Evolutionary conservation across 1,140 invertebrate genomes (phyloP).

Genomic region (Pollicipes pollicipes): DNA sequence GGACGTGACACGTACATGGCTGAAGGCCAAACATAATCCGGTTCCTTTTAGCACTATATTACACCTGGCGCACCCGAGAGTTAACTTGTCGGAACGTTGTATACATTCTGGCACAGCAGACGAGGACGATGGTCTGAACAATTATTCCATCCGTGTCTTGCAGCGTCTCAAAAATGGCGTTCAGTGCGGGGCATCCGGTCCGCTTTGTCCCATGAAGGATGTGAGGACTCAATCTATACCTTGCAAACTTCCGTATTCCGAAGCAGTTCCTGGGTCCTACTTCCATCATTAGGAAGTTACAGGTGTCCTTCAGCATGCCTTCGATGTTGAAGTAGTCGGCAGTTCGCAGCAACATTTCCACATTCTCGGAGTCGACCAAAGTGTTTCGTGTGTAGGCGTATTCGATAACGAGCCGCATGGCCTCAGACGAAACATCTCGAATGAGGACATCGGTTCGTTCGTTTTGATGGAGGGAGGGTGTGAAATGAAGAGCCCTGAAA

Average conservation of each 20-base stretch:
- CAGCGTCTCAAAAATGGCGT: too few species aligned
- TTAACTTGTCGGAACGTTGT: too few species aligned
- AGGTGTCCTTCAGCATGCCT: constrained; percentile 55
- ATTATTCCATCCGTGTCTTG: too few species aligned
- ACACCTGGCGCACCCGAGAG: too few species aligned
- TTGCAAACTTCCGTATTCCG: neutral
- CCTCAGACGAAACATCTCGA: constrained; percentile 50
- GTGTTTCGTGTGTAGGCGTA: constrained; percentile 59
- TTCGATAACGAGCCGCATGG: constrained; percentile 53
- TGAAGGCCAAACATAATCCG: too few species aligned
- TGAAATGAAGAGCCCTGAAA: neutral
- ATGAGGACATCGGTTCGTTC: constrained; percentile 38
- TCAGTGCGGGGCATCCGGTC: too few species aligned
- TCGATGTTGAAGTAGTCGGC: constrained; percentile 52
- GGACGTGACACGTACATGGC: too few species aligned
- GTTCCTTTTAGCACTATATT: too few species aligned
- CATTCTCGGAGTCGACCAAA: constrained; percentile 51
- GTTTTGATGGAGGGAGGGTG: neutral
- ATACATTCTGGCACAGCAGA: too few species aligned
- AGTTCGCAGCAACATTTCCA: constrained; percentile 43
- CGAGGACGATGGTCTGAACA: too few species aligned
- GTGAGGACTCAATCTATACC: too few species aligned
- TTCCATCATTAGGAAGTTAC: constrained; percentile 33
- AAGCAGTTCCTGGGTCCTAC: neutral
- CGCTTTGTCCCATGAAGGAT: too few species aligned